A percentile compares a stretch with the other conserved stretches of the same genome.
phyloP scores from a whole-genome alignment of 2,113 vertebrate genomes.

The Alouatta palliata region DNA sequence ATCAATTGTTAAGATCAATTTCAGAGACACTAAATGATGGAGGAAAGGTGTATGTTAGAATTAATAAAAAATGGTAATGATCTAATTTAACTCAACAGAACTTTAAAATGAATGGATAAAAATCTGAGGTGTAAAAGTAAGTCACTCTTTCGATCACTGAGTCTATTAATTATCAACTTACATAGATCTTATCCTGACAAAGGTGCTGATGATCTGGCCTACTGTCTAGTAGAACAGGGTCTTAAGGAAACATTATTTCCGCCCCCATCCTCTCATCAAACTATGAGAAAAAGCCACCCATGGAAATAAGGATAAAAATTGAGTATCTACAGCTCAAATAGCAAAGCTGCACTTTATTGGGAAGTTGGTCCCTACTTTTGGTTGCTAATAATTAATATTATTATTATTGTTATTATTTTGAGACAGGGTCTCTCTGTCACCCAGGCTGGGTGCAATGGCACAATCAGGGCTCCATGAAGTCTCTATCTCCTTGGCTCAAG shows the following conservation, averaged over 20 bases:
- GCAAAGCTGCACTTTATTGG: background rate
- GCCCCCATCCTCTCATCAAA: background rate
- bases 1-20: conserved; percentile 15
- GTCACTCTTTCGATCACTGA: conserved; percentile 32
- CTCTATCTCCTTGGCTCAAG: no score
- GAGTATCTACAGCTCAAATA: background rate
- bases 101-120: conserved; percentile 14
- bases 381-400: background rate
- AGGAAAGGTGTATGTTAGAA: background rate
- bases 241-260: background rate
- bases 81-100: background rate
- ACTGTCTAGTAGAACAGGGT: background rate
- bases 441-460: no score
- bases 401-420: background rate
- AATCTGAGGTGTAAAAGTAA: background rate
- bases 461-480: no score
- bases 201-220: background rate
- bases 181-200: background rate
- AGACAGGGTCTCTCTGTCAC: no score
- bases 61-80: conserved; percentile 15
- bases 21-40: background rate
- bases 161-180: background rate
- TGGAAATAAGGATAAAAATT: background rate
- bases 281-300: background rate
- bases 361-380: background rate